Conservation (phyloP, 2,113 vertebrate genomes). For the Monopterus albus region DNA sequence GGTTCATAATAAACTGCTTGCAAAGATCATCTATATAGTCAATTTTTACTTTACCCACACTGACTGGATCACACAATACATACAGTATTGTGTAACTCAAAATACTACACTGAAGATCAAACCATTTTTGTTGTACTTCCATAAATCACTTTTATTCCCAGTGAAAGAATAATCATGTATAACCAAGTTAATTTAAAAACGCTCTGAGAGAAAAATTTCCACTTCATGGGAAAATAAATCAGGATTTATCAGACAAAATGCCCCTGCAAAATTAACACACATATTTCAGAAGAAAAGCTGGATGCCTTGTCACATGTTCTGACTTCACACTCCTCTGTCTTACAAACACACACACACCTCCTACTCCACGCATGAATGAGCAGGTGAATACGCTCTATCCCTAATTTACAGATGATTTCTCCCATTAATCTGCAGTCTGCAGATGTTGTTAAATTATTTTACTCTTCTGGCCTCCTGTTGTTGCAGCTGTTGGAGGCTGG, state of each 20-base stretch:
- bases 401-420: slow-evolving; percentile 75
- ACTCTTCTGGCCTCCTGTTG: slow-evolving; percentile 67
- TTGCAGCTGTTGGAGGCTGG: slow-evolving; percentile 65
- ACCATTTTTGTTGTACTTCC: neutral
- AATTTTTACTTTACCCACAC: no score
- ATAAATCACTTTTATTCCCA: neutral
- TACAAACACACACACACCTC: neutral
- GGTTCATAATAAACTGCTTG: no score
- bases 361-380: slow-evolving; percentile 41
- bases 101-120: neutral
- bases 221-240: slow-evolving; percentile 30
- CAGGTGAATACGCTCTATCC: slow-evolving; percentile 62
- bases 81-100: neutral
- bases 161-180: neutral
- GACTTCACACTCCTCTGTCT: slow-evolving; percentile 18
- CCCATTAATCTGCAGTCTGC: slow-evolving; percentile 74
- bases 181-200: slow-evolving; percentile 16
- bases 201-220: slow-evolving; percentile 13
- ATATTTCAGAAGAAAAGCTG: slow-evolving; percentile 14
- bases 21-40: no score
- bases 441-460: slow-evolving; percentile 77
- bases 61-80: neutral
- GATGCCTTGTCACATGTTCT: slow-evolving; percentile 31
- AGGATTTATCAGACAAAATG: slow-evolving; percentile 24
- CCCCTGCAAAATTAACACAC: slow-evolving; percentile 28